Evolutionary conservation across 92 coral and sea anemone species (phyloP), one percentile per base, ranked within the genome.

Genomic region (Epizoanthus ramosus): DNA sequence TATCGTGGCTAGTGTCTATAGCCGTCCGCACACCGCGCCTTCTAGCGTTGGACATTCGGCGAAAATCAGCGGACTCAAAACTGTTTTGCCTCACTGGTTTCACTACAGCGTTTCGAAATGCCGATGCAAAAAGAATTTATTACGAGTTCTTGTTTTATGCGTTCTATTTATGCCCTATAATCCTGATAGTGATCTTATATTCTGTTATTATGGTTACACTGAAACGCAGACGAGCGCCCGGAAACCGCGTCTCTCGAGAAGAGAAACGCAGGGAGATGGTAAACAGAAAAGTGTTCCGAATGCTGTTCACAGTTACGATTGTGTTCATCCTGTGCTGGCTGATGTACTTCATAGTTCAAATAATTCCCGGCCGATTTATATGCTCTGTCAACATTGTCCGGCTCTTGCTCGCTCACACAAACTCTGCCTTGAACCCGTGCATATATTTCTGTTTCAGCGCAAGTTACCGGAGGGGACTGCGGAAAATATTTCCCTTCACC

Each of bases 291-390:
- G 81, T 75, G 21, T 75, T 75, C 63, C 81, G 81, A 10, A 75
- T 75, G 81, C 6, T 75, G 67, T 57, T 75, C 5, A 31, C 56
- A 8, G 81, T 75, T 8, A 75, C 81, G n/a, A 37, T 25, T 8
- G 59, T 75, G 68, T 75, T 59, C 19, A 28, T 75, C 23, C 8
- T 75, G 81, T 75, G 81, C 13, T 75, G 68, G 81, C 13, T 75
- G 54, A 75, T 75, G 81, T 75, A 75, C 23, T 75, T 75, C 53
- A 35, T 59, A 31, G 1, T 75, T 43, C 67, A 75, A 56, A 58
- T 75, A 12, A 18, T 58, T 0, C 24, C 45, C 35, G n/a, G 14
- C 31, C 39, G 23, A 21, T 75, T 75, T 57, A 58, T 37, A 9
- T 75, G 81, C 24, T 58, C 81, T n/a, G 66, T 75, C 5, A 35